phyloP scores from a whole-genome alignment of 2,113 vertebrate species.

The Onychostruthus taczanowskii region DNA sequence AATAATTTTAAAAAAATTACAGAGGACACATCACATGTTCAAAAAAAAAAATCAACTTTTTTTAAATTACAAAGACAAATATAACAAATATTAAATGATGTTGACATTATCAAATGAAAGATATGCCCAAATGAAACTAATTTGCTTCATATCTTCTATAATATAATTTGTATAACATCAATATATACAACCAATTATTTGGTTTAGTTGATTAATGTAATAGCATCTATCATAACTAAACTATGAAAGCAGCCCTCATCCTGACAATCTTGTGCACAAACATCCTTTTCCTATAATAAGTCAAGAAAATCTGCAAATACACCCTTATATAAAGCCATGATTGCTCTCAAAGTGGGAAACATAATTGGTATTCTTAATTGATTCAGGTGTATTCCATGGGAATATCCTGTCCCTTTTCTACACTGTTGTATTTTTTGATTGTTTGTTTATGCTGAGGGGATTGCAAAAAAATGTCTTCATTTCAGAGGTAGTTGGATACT shows the following conservation, averaged over 20 bases:
- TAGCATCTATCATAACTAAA: neutral
- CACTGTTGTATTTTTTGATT: neutral
- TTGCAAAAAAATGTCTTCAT: neutral
- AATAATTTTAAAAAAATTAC: neutral
- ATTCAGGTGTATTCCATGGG: neutral
- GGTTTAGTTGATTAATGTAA: neutral
- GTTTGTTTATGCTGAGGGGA: neutral
- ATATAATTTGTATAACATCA: neutral
- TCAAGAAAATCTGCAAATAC: neutral
- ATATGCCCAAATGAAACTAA: neutral
- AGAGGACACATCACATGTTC: accelerated
- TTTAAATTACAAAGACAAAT: neutral
- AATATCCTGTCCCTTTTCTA: neutral
- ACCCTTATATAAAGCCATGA: neutral
- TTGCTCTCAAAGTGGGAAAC: neutral
- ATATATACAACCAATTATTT: neutral
- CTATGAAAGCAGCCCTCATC: neutral
- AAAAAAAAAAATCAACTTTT: neutral
- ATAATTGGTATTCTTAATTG: neutral
- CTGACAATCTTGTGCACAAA: neutral
- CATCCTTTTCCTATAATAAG: neutral
- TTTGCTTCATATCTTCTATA: neutral
- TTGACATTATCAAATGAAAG: neutral
- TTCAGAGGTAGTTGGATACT: neutral
- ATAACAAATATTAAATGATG: neutral